Conservation (phyloP, 2,113 vertebrate genomes). For the Ivindomyrus marchei region DNA sequence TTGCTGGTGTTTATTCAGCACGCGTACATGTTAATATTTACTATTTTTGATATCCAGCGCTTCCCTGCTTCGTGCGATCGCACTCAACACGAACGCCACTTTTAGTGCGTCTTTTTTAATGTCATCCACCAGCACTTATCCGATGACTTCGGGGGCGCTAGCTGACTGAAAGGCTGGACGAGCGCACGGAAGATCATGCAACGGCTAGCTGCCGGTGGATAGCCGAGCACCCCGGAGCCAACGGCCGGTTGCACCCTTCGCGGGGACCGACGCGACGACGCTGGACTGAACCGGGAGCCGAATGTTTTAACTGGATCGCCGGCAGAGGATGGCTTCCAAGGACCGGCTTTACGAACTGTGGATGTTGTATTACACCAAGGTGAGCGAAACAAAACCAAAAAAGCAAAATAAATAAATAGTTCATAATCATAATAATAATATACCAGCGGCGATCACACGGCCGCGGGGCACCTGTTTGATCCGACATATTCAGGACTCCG, state of each 20-base stretch:
- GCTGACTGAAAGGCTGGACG: neutral
- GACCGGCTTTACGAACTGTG: conserved; percentile 82
- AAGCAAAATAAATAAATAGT: neutral
- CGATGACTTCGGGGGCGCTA: neutral
- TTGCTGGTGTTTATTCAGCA: conserved; percentile 27
- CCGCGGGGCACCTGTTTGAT: conserved; percentile 51
- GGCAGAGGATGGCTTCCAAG: conserved; percentile 73
- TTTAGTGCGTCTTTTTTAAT: neutral
- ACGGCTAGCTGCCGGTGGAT: neutral
- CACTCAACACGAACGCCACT: neutral
- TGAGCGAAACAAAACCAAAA: conserved; percentile 51
- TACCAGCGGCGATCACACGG: conserved; percentile 24
- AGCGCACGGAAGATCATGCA: neutral
- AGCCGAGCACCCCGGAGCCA: neutral
- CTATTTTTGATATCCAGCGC: neutral
- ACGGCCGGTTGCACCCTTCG: neutral
- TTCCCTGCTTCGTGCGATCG: conserved; percentile 20
- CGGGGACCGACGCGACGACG: neutral
- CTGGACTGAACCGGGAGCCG: conserved; percentile 15
- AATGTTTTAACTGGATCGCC: conserved; percentile 34
- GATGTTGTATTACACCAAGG: conserved; percentile 86
- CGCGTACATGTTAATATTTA: conserved; percentile 47
- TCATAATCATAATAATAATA: neutral
- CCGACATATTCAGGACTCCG: neutral
- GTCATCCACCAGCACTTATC: conserved; percentile 8